Percentiles rank a stretch among this genome's conserved stretches.
Evolutionary conservation across 2,888 invertebrate genomes (phyloP).

Genomic region (Unio pictorum): DNA sequence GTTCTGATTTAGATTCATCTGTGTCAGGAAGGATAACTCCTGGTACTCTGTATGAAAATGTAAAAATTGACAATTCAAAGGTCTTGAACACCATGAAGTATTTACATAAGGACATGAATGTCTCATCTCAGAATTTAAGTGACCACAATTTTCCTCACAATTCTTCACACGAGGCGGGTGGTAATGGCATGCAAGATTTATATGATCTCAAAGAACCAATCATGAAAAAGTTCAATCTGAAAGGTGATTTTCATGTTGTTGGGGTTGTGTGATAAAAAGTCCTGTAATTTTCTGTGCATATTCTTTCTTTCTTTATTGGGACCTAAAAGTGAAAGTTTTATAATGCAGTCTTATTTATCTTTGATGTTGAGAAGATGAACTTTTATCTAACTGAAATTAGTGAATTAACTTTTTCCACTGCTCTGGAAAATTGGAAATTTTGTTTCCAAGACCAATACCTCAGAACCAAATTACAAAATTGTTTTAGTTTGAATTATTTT

Average conservation of each 20-base stretch:
- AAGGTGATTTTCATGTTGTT: constrained; percentile 61
- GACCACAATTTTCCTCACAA: constrained; percentile 10
- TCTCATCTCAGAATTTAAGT: constrained; percentile 35
- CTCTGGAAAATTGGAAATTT: too few species aligned
- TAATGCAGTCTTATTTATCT: too few species aligned
- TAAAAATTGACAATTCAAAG: constrained; percentile 26
- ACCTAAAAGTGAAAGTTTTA: too few species aligned
- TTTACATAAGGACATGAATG: constrained; percentile 41
- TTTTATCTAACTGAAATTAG: too few species aligned
- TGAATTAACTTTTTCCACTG: too few species aligned
- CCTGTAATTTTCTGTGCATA: too few species aligned
- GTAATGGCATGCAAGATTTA: constrained; percentile 2
- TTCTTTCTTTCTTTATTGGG: too few species aligned
- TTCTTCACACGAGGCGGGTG: neutral
- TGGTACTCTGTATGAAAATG: constrained; percentile 36
- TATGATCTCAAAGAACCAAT: constrained; percentile 37
- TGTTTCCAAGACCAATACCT: too few species aligned
- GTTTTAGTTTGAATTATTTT: too few species aligned
- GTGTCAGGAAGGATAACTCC: constrained; percentile 21
- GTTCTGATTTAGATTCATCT: constrained; percentile 24
- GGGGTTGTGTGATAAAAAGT: constrained; percentile 46
- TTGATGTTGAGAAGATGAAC: too few species aligned
- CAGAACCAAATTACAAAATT: too few species aligned
- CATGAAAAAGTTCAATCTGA: constrained; percentile 47
- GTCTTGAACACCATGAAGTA: constrained; percentile 51